Conservation (phyloP, 2,888 invertebrate species). For the Clivina fossor region DNA sequence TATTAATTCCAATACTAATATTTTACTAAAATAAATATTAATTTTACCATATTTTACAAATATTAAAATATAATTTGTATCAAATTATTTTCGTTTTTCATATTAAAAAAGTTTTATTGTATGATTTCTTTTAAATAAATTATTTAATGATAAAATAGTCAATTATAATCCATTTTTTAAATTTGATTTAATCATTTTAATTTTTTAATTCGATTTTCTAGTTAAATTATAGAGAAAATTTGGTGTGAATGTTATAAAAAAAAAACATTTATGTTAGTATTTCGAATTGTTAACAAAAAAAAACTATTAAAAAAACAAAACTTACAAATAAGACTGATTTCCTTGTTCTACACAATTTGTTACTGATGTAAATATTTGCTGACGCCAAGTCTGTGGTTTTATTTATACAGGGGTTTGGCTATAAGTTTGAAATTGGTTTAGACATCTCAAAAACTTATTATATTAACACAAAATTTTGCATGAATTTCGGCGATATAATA, state of each 20-base stretch:
- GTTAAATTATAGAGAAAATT: not conserved
- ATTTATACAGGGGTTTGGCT: not conserved
- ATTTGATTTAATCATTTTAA: not conserved
- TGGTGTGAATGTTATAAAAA: not conserved
- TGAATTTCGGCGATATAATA: too few relatives aligned
- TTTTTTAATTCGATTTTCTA: not conserved
- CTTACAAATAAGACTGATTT: slow-evolving; percentile 27
- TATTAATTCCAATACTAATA: slow-evolving; percentile 10
- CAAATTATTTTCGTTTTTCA: not conserved
- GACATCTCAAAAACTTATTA: too few relatives aligned
- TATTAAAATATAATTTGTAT: slow-evolving; percentile 19
- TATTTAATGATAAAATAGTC: slow-evolving; percentile 28
- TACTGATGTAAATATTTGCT: slow-evolving; percentile 16
- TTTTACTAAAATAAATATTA: slow-evolving; percentile 10
- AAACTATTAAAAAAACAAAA: slow-evolving; percentile 17
- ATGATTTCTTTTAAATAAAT: slow-evolving; percentile 18
- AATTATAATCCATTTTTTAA: slow-evolving; percentile 22
- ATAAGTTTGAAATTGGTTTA: too few relatives aligned
- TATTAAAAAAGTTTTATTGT: slow-evolving; percentile 16
- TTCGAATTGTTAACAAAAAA: slow-evolving; percentile 9
- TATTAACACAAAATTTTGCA: too few relatives aligned
- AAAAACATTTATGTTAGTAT: slow-evolving; percentile 10
- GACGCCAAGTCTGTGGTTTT: slow-evolving; percentile 12
- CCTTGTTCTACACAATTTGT: slow-evolving; percentile 14
- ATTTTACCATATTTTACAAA: slow-evolving; percentile 17